Base-by-base conservation (phyloP, 2,888 invertebrate species). In the Colletes collaris region DNA sequence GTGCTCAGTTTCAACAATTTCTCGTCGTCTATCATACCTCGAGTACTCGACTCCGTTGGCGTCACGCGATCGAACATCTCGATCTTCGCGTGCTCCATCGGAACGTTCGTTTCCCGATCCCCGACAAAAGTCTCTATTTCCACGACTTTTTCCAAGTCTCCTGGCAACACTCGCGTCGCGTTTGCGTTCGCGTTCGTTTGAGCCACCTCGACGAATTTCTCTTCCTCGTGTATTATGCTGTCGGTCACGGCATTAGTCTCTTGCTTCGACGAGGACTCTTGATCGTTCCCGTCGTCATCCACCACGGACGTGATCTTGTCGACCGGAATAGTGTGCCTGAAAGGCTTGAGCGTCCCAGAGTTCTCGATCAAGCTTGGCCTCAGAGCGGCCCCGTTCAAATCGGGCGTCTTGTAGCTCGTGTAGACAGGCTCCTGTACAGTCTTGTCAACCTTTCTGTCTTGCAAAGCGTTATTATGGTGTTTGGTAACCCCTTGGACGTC, bases 261-360 rank as follows among this genome's bases (percentile, higher is more conserved):
- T 4, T 74, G 58, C 10, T 62, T 71, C 40, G 40, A 6, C 3
- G 58, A 58, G 13, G 27, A 19, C 0, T 53, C 16, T 10, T 59
- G 35, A 37, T 63, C 49, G 0, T 75, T 72, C 5, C 89, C 80
- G 0, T 77, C 89, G 0, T 63, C 49, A 0, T 75, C 71, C 5
- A 90, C 80, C 0, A 78, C 89, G 0, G 90, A 84, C 3, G 88
- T 87, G 35, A 93, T 92, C 68, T 93, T 93, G 68, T 93, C 93
- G 0, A 93, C 91, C 0, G 93, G 93, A 56, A 93, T 93, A 2
- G 92, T 92, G 71, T 93, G 92, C 44, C 91, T 88, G 65, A 93
- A 93, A 0, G 93, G 93, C 60, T 92, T 92, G 0, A 89, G 56
- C 0, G 91, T 92, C 0, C 89, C 92, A 2, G 90, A 89, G 66